Base-by-base conservation (phyloP, 2,888 invertebrate species). In the Pristionchus arcanus region DNA sequence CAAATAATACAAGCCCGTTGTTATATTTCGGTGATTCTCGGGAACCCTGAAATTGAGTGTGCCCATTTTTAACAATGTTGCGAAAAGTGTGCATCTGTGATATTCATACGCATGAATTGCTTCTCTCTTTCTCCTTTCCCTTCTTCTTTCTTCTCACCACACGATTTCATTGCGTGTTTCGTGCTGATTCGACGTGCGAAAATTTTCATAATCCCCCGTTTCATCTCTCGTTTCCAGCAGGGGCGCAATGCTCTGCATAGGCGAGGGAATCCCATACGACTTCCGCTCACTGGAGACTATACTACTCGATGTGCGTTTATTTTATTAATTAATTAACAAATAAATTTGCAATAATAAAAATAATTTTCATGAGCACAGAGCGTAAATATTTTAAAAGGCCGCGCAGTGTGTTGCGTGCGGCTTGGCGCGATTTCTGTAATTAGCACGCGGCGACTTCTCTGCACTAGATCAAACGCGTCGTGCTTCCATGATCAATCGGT, bases 131-230 rank as follows among this genome's bases (percentile, higher is more conserved):
- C 55, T 55, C 34, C 84, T 25, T 59, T 84, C 59, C 28, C 59
- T 81, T 42, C 49, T 81, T 19, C 42, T 77, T 74, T 77, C 49
- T 7, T 42, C 42, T 81, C 42, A 31, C 37, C 49, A 42, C 81
- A n/a, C 49, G n/a, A 53, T 83, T 42, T 4, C 25, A 53, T 53
- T 83, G 16, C 83, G 49, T 55, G 83, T 83, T 55, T 53, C 34
- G 59, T 2, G 55, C 31, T 85, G 59, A 85, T 31, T 85, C 55
- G 25, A 34, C 25, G 59, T 59, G 84, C 59, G 84, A 59, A 55
- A 85, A 85, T 55, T 55, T 55, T 55, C 59, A 85, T 55, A 85
- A 85, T 55, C 55, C 84, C 28, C 7, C 59, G 55, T 34, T 83
- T 59, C 59, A 59, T 55, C 84, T 21, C 84, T 9, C 59, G 25